Conservation (phyloP, 92 coral and sea anemone genomes). For the Zoanthus solanderi region DNA sequence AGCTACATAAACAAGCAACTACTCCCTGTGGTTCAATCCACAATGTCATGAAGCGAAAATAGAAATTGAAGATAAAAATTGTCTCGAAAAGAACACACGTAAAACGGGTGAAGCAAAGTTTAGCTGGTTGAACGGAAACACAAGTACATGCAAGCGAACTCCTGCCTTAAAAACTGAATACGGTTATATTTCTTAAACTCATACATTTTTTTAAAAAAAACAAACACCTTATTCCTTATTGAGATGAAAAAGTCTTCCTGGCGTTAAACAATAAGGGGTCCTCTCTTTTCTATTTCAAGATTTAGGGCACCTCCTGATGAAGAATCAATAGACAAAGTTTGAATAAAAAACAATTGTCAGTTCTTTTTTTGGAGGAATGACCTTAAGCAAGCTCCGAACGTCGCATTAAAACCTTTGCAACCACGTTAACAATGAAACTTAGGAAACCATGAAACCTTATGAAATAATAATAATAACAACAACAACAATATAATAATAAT, state of each 20-base stretch:
- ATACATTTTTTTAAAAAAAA: not conserved
- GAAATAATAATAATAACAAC: no score
- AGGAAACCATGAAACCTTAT: no score
- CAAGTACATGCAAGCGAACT: constrained; percentile 4
- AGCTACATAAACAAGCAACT: constrained; percentile 9
- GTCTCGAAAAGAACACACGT: no score
- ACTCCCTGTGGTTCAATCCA: constrained; percentile 11
- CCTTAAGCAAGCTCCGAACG: no score
- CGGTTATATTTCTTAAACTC: not conserved
- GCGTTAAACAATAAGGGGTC: not conserved
- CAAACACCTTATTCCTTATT: not conserved
- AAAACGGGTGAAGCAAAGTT: not conserved
- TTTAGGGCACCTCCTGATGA: no score
- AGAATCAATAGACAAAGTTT: no score
- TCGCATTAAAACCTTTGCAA: no score
- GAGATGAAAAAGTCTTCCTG: not conserved
- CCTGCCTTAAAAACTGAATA: constrained; percentile 1
- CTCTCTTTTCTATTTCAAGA: not conserved
- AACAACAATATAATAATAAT: no score
- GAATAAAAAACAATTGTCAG: no score
- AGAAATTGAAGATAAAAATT: not conserved
- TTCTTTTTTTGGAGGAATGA: no score
- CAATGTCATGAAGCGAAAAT: not conserved
- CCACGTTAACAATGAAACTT: no score
- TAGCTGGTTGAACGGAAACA: constrained; percentile 1